These are phyloP conservation scores for Ophion slaviceki DNA, from an alignment of 2,888 invertebrate genomes.

Conservation along the genomic window DNA sequence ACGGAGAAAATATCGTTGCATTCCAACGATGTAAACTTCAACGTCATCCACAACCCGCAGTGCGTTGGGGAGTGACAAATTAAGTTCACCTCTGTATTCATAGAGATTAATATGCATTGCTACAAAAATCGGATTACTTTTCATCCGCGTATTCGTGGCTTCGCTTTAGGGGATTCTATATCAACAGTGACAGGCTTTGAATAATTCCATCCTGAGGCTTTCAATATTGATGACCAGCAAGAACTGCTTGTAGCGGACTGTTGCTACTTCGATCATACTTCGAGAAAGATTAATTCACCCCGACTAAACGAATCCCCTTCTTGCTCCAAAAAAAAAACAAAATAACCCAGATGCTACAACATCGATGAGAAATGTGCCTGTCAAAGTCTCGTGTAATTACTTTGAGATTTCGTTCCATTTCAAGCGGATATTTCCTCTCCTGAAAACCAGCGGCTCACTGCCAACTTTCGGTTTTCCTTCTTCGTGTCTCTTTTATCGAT, in stretches of 20 bases:
- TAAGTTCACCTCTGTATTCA: too few relatives aligned
- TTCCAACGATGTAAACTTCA: too few relatives aligned
- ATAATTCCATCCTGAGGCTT: not conserved
- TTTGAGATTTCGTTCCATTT: conserved; percentile 11
- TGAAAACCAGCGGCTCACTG: conserved; percentile 3
- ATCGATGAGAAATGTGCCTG: conserved; percentile 7
- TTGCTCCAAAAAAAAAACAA: not conserved
- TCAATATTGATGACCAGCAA: not conserved
- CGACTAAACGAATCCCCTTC: not conserved
- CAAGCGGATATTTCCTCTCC: conserved; percentile 10
- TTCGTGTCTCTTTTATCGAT: conserved; percentile 40
- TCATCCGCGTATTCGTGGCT: not conserved
- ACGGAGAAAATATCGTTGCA: too few relatives aligned
- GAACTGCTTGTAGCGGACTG: not conserved
- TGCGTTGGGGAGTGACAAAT: too few relatives aligned
- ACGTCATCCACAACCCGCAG: too few relatives aligned
- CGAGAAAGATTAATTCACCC: conserved; percentile 1
- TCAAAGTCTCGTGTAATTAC: conserved; percentile 12
- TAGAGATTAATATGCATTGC: not conserved
- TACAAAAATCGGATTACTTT: not conserved
- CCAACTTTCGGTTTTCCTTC: conserved; percentile 21
- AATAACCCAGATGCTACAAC: conserved; percentile 9
- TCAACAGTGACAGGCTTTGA: not conserved
- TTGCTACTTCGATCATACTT: not conserved
- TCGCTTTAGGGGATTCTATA: not conserved